Percentiles rank a stretch among this genome's conserved stretches.
phyloP scores from a whole-genome alignment of 2,113 vertebrate genomes.

The Tragelaphus buxtoni region DNA sequence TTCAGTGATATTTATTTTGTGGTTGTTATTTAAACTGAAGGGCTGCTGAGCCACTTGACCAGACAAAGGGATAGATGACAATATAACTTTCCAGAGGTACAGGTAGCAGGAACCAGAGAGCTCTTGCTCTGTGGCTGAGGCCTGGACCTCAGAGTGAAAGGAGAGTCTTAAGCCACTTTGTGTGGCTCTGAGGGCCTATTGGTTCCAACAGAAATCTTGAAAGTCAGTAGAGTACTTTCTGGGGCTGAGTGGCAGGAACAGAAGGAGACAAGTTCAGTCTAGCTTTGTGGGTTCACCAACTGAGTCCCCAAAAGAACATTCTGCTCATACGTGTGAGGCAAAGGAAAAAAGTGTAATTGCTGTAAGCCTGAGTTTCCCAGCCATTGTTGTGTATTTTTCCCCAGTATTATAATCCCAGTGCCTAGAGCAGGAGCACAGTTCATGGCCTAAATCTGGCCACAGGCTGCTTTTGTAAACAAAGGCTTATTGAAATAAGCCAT shows the following conservation, averaged over 20 bases:
- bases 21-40: conserved; percentile 10
- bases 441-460: background rate
- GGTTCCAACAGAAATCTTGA: background rate
- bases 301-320: background rate
- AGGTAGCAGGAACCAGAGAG: background rate
- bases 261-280: background rate
- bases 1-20: background rate
- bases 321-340: background rate
- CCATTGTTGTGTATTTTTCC: accelerated
- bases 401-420: background rate
- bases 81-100: background rate
- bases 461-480: background rate
- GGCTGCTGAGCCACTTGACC: background rate
- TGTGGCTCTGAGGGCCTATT: background rate
- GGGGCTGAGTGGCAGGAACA: background rate
- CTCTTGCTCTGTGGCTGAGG: background rate
- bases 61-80: background rate
- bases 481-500: background rate
- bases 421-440: background rate
- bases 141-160: background rate
- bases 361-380: background rate
- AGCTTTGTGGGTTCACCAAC: background rate
- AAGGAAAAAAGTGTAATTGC: background rate
- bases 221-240: background rate
- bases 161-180: background rate